Percentiles rank a stretch among this genome's conserved stretches.
phyloP scores from a whole-genome alignment of 2,113 vertebrate genomes.

The Grallaria varia region DNA sequence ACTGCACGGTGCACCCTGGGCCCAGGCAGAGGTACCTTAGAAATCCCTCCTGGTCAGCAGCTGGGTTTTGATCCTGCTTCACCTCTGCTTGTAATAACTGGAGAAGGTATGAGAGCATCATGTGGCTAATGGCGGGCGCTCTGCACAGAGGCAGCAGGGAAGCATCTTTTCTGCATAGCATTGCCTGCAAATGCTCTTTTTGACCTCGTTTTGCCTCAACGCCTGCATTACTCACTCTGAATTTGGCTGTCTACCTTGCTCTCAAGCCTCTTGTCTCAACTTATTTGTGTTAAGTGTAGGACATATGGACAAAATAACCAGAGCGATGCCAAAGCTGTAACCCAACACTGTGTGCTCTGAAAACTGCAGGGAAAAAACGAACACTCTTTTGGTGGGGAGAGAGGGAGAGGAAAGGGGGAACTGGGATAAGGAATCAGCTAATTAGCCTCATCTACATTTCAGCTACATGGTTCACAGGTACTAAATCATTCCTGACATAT shows the following conservation, averaged over 20 bases:
- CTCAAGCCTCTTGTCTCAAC: constrained; percentile 53
- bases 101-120: background rate
- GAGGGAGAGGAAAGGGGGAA: background rate
- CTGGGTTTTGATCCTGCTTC: background rate
- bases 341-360: constrained; percentile 19
- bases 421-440: constrained; percentile 65
- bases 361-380: constrained; percentile 18
- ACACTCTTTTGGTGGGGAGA: background rate
- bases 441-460: constrained; percentile 76
- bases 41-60: background rate
- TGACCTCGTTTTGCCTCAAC: constrained; percentile 5
- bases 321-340: constrained; percentile 62
- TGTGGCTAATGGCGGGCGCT: background rate
- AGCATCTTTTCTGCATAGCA: background rate
- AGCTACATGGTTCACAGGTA: constrained; percentile 63
- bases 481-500: constrained; percentile 74
- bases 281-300: constrained; percentile 65
- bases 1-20: background rate
- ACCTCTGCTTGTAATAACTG: background rate
- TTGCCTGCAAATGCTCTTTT: constrained; percentile 27
- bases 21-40: background rate
- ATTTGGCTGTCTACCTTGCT: constrained; percentile 53
- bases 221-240: constrained; percentile 58
- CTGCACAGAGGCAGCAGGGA: background rate
- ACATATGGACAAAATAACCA: constrained; percentile 67